phyloP scores from a whole-genome alignment of 2,888 invertebrate species.

The Phania funesta region DNA sequence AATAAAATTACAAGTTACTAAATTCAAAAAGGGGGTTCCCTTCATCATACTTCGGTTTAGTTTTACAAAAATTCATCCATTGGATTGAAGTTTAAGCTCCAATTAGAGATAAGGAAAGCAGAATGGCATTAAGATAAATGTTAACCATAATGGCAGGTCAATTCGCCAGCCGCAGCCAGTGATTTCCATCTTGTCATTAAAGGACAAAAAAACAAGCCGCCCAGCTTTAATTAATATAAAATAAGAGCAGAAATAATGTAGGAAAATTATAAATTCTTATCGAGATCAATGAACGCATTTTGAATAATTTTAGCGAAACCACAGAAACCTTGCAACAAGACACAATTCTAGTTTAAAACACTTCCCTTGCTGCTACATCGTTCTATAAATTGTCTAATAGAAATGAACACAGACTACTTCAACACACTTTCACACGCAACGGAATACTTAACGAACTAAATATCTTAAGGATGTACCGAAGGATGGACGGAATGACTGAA shows the following conservation, averaged over 20 bases:
- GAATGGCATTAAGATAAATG: not conserved
- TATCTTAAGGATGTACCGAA: slow-evolving; percentile 1
- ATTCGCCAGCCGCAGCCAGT: not conserved
- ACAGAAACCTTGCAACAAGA: slow-evolving; percentile 3
- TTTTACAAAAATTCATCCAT: not conserved
- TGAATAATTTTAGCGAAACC: slow-evolving; percentile 35
- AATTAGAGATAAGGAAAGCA: slow-evolving; percentile 10
- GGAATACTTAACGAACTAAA: not conserved
- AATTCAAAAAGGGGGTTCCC: too few species aligned
- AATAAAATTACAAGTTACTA: slow-evolving; percentile 63
- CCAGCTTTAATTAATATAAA: slow-evolving; percentile 46
- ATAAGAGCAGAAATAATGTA: not conserved
- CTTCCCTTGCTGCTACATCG: slow-evolving; percentile 35
- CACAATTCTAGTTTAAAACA: slow-evolving; percentile 44
- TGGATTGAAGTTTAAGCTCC: slow-evolving; percentile 17
- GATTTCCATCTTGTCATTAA: slow-evolving; percentile 3
- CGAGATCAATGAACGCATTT: slow-evolving; percentile 64
- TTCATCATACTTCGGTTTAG: not conserved
- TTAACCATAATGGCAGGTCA: slow-evolving; percentile 28
- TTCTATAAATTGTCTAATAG: slow-evolving; percentile 42
- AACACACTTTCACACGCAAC: not conserved
- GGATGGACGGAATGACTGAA: not conserved
- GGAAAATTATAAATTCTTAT: slow-evolving; percentile 27
- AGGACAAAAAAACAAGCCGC: not conserved
- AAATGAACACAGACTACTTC: not conserved